Evolutionary conservation across 2,797 vertebrate genomes (phyloP), one percentile per base, ranked within the genome.

Genomic region (Falco cherrug): DNA sequence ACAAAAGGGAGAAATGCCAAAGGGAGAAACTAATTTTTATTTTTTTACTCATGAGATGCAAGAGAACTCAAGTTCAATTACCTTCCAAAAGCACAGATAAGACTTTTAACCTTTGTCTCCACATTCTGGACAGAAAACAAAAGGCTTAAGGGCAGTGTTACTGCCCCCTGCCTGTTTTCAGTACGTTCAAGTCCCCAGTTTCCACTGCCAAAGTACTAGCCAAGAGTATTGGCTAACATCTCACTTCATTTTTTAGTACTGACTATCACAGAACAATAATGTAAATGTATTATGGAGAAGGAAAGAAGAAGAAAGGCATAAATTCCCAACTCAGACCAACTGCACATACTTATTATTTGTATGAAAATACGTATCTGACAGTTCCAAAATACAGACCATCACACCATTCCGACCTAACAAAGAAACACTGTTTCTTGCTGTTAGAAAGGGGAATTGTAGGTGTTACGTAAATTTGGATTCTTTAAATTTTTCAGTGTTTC

Each of bases 1-100:
- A 96, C 74, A 90, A 94, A 93, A 95, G 54, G 54, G 13, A 94
- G 43, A 95, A 93, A 97, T 77, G 65, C 69, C 83, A 86, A 59
- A 90, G 53, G 78, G 31, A 91, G 76, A 93, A 95, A 94, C 69
- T 86, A 93, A 83, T 94, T 94, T 91, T 83, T 84, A 79, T 82
- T 79, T 89, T 59, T 81, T 9, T 91, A 59, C 85, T 88, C 94
- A 69, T 76, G 63, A 67, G 83, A 90, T 73, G 59, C 47, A 84
- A 85, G 37, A 92, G 67, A 84, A 87, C 37, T 77, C 64, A 89
- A 64, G 69, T 91, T 84, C 91, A 91, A 56, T 84, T 95, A 86
- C 65, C 13, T 86, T 90, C 63, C 73, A 86, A 84, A 50, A 84
- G 64, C 57, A 94, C n/a, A 90, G 68, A 77, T 50, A 48, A 61